Evolutionary conservation across 2,888 invertebrate genomes (phyloP), one percentile per base, ranked within the genome.

Genomic region (Andricus curvator): DNA sequence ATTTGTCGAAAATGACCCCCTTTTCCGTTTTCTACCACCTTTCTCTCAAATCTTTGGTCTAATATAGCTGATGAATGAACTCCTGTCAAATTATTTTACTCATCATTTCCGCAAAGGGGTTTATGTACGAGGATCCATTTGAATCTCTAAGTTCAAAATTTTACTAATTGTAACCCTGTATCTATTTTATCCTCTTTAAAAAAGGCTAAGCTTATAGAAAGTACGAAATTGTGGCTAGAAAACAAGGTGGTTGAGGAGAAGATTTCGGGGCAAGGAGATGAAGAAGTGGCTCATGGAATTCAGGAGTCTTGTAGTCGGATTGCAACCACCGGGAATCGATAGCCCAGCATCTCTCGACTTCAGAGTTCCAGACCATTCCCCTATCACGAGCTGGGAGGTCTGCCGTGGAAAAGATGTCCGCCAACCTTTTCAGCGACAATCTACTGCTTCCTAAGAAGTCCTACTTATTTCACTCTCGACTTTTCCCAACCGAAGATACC

Each of bases 1-100:
- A 89, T 91, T 90, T 89, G 89, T 87, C 86, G 86, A 79, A 64
- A 77, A 62, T 41, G 76, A 60, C 60, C 51, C 79, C 80, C 84
- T 83, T 13, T 84, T 84, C 66, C 66, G 80, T 76, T 70, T 62
- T 66, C 68, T 67, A 37, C 56, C 77, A 37, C 37, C n/a, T 44
- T 68, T 68, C 8, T 8, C n/a, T 60, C 3, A n/a, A n/a, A 11
- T n/a, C n/a, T n/a, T n/a, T n/a, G n/a, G 8, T n/a, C 56, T n/a
- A 22, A n/a, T n/a, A 60, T n/a, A 22, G 20, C 56, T 11, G 56
- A 44, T 44, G 13, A 15, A 44, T 44, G 2, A 44, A 44, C 13
- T 37, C 9, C 20, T 60, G 0, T 60, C 56, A 20, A 60, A 56
- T 20, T n/a, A 60, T n/a, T 22, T 60, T n/a, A 60, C 56, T 60